Evolutionary conservation across 1,140 invertebrate genomes (phyloP), one percentile per base, ranked within the genome.

Genomic region (Euura saliciscinereae): DNA sequence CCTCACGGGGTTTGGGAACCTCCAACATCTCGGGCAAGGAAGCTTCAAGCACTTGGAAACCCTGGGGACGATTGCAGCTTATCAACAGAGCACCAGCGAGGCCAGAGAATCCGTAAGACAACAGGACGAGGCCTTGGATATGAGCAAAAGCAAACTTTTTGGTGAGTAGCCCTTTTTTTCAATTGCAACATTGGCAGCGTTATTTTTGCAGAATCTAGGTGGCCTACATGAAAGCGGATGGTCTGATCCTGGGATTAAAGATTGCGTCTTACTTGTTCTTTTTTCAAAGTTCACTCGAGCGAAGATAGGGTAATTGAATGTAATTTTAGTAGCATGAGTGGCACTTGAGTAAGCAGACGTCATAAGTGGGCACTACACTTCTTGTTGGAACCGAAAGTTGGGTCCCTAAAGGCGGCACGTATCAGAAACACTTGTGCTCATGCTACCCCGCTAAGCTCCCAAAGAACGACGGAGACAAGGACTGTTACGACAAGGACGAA

Each of bases 301-400:
- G 76, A 76, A 84, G 85, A 85, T 86, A 86, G 84, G 80, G 80
- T 84, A 84, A 86, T 86, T 83, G 85, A 86, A 84, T 86, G 81
- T 87, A 86, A 87, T 87, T 87, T 87, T 87, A 87, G 86, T 85
- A 86, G 82, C 85, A 85, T 84, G 85, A 87, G 86, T 87, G 85
- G 77, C 82, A 83, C 85, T 87, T 80, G 85, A 87, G 77, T 73
- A 11, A 28, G 68, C 85, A 87, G 85, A 87, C 86, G 86, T 87
- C 85, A 86, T 83, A 77, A 87, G 85, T 85, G 80, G 75, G 45
- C 68, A 73, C 75, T 77, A 80, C 79, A 76, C 76, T 80, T 80
- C 78, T 79, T 83, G 77, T 83, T 82, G 81, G 79, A 75, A 77
- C 8, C 66, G 43, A 67, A 67, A 73, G 78, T 79, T 72, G 66